phyloP scores from a whole-genome alignment of 2,888 invertebrate genomes.

The Therioaphis trifolii region DNA sequence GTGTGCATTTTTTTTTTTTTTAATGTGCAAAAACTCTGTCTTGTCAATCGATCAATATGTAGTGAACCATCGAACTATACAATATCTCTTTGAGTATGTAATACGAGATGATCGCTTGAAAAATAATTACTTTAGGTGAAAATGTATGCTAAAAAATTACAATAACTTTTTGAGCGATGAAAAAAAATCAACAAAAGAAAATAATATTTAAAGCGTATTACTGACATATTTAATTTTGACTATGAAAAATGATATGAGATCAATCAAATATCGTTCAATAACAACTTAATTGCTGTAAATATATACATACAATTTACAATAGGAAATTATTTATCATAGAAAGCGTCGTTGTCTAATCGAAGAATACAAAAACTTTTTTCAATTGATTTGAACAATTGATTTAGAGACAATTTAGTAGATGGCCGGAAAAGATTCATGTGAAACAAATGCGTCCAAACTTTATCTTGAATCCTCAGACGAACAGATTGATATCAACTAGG shows the following conservation, averaged over 20 bases:
- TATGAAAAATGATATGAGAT: too few species aligned
- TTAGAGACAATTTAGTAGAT: not conserved
- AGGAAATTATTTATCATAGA: too few species aligned
- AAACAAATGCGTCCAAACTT: slow-evolving; percentile 6
- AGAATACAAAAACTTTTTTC: not conserved
- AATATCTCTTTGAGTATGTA: not conserved
- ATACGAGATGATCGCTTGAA: not conserved
- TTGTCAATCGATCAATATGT: slow-evolving; percentile 31
- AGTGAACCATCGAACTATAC: too few species aligned
- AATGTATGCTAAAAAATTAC: not conserved
- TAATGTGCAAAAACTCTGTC: slow-evolving; percentile 11
- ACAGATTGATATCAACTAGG: not conserved
- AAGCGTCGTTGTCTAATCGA: too few species aligned
- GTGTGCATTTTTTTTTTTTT: not conserved
- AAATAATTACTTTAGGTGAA: not conserved
- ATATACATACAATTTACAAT: too few species aligned
- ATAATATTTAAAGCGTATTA: not conserved
- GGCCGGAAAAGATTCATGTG: not conserved
- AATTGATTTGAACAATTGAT: not conserved
- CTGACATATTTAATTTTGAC: too few species aligned
- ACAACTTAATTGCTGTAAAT: too few species aligned
- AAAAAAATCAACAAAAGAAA: not conserved
- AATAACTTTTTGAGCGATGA: not conserved
- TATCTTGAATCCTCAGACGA: not conserved
- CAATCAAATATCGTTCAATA: too few species aligned